These are phyloP conservation scores for Engraulis encrasicolus DNA, from an alignment of 2,113 vertebrate species.

Conservation along the genomic window DNA sequence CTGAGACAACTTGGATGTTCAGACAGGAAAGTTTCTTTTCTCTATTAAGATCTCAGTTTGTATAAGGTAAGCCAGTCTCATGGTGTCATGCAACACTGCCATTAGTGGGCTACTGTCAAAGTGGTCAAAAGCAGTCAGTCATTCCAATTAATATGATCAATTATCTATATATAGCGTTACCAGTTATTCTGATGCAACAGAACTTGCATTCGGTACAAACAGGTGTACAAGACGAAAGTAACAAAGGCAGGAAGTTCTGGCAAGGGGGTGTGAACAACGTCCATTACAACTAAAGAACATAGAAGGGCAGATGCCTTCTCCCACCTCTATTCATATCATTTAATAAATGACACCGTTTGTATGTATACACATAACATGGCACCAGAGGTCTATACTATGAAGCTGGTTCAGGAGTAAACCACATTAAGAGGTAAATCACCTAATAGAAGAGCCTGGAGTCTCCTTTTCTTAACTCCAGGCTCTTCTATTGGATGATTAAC, in stretches of 20 bases:
- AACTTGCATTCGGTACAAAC: background rate
- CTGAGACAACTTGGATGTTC: slow-evolving; percentile 45
- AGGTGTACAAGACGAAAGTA: background rate
- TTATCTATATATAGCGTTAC: background rate
- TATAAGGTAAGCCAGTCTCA: background rate
- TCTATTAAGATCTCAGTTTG: background rate
- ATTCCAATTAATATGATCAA: background rate
- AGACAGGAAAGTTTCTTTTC: background rate
- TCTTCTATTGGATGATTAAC: too few relatives aligned
- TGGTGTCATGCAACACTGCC: slow-evolving; percentile 10
- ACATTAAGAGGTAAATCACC: too few relatives aligned
- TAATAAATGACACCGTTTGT: background rate
- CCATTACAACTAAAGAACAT: background rate
- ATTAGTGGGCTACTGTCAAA: background rate
- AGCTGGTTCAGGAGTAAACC: too few relatives aligned
- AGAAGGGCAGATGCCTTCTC: background rate
- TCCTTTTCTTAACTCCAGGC: too few relatives aligned
- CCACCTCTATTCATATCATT: background rate
- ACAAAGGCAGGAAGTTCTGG: background rate
- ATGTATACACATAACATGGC: too few relatives aligned
- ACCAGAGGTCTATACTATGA: too few relatives aligned
- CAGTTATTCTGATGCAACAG: background rate
- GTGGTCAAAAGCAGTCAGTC: background rate
- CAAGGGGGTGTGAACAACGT: background rate
- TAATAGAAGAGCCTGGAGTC: too few relatives aligned